Evolutionary conservation across 2,888 invertebrate genomes (phyloP).

Genomic region (Andrena camellia): DNA sequence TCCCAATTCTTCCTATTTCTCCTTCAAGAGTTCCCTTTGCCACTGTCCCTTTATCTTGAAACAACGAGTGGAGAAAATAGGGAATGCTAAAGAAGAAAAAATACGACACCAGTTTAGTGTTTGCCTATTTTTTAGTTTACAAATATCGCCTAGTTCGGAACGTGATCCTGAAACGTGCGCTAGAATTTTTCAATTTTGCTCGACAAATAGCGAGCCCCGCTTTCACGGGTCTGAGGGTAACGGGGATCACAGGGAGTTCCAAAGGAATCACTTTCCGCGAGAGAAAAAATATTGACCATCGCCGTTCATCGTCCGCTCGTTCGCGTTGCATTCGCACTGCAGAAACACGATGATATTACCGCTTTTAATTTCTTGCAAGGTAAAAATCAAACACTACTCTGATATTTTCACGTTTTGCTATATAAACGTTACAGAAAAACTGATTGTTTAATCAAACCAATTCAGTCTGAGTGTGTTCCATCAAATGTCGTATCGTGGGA

Average conservation of each 20-base stretch:
- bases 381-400: too few species aligned
- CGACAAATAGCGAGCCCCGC: slow-evolving; percentile 45
- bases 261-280: slow-evolving; percentile 27
- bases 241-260: slow-evolving; percentile 8
- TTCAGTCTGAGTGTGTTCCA: too few species aligned
- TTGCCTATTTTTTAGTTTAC: slow-evolving; percentile 20
- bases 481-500: too few species aligned
- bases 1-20: not conserved
- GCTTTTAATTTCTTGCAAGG: too few species aligned
- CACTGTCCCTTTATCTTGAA: not conserved
- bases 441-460: too few species aligned
- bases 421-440: too few species aligned
- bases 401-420: too few species aligned
- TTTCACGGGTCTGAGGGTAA: slow-evolving; percentile 36
- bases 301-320: slow-evolving; percentile 7
- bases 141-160: slow-evolving; percentile 25
- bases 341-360: not conserved
- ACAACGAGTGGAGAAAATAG: not conserved
- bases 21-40: not conserved
- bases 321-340: not conserved
- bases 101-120: slow-evolving; percentile 11
- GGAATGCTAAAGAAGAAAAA: slow-evolving; percentile 11
- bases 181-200: slow-evolving; percentile 65
- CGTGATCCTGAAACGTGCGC: slow-evolving; percentile 48
- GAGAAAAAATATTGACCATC: slow-evolving; percentile 12